Evolutionary conservation across 2,888 invertebrate species (phyloP), one percentile per base, ranked within the genome.

Genomic region (Galerucella pusilla): DNA sequence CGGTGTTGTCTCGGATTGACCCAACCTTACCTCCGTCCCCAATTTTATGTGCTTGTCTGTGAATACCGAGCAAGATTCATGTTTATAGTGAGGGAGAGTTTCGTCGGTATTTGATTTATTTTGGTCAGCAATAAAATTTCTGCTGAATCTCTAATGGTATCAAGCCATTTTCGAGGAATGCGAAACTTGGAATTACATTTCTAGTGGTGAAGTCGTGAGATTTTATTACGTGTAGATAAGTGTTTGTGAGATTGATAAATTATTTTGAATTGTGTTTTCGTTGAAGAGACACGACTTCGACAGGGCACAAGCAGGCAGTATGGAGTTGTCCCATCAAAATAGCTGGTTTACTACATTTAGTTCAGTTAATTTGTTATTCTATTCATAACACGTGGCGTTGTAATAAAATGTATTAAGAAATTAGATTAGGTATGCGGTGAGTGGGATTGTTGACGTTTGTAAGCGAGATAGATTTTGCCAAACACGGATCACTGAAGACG

Each of bases 81-180:
- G 79, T 76, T 77, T 77, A 77, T 79, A 64, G 70, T 66, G 45
- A 65, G 73, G 75, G 71, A 66, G 59, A 71, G 71, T 65, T 73
- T 67, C 67, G 75, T 66, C 69, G 77, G 78, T 75, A 75, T 80
- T 78, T 78, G 78, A 80, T 80, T 75, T 78, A 76, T 79, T 80
- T 77, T 74, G 75, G 76, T 70, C 78, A 75, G 75, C 77, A 78
- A 79, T 82, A 80, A 80, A 82, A 82, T 81, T 80, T 76, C 78
- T 78, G 80, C 82, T 82, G 82, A 82, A 80, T 82, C 80, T 76
- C 79, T 80, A 81, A 81, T 81, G 77, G 80, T 76, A 75, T 80
- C 79, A 76, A 79, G 74, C 76, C 74, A 75, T 79, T 79, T 69
- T 69, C 64, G 73, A 66, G 42, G n/a, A 69, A 69, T 52, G 73